Evolutionary conservation across 2,113 vertebrate species (phyloP), one percentile per base, ranked within the genome.

Genomic region (Fregata magnificens): DNA sequence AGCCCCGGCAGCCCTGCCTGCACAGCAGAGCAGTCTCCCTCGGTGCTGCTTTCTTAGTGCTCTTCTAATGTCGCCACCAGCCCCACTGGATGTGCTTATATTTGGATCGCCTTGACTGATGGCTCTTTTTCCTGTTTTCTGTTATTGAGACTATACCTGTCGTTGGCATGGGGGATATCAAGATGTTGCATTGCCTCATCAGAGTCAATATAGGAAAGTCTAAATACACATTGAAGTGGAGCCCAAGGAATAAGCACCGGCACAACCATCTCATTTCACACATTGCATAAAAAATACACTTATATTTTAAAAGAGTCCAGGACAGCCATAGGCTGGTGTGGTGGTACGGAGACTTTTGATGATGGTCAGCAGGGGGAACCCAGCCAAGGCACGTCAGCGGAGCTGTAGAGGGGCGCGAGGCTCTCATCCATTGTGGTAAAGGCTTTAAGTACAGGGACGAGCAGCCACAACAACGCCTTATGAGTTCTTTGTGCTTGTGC

Each of bases 381-480:
- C 6, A 9, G 42, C 34, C 62, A 65, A 62, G 11, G 40, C 5
- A 45, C 2, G 1, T 21, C 42, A 56, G 40, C 4, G 5, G 44
- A 73, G 38, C 58, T 82, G 49, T 4, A 59, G 66, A 42, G 69
- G 13, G 16, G 20, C 6, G 26, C 2, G 36, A 52, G 34, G 34
- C 34, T 44, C 42, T 38, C 1, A 1, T 8, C 26, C 4, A 2
- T 4, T 2, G 0, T 2, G 7, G 79, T 40, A 67, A 80, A 47
- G 26, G 63, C 3, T 7, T 15, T 20, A 58, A 81, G 34, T 53
- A 31, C 53, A 58, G 29, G 15, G 19, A 24, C 42, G 25, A 91
- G 66, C 59, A 67, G 65, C 32, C 49, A 21, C 65, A 52, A 6
- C n/a, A 40, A 2, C 1, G 1, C 28, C 13, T 53, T 11, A 5